Conservation (phyloP, 2,113 vertebrate species). For the Scartelaos histophorus region DNA sequence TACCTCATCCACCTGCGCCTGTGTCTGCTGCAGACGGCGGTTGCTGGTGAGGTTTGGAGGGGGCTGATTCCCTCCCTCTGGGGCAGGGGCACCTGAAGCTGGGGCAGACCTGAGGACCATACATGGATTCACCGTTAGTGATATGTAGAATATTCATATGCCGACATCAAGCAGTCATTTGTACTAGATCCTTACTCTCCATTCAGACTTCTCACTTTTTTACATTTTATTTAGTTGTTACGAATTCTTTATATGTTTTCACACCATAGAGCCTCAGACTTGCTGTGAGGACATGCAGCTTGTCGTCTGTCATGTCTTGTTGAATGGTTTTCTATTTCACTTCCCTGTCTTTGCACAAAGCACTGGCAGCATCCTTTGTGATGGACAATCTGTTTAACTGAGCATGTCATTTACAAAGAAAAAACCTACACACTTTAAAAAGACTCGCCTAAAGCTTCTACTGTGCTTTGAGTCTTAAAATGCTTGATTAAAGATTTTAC, state of each 20-base stretch:
- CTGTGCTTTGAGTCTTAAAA: not conserved
- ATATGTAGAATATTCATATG: not conserved
- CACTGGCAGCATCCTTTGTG: constrained; percentile 20
- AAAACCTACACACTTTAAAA: constrained; percentile 20
- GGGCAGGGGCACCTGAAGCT: constrained; percentile 76
- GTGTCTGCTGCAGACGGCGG: constrained; percentile 89
- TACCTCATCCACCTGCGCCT: constrained; percentile 91
- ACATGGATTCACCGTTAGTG: not conserved
- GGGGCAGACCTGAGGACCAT: constrained; percentile 82
- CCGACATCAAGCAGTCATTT: not conserved
- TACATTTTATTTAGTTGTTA: no score
- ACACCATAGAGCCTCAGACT: not conserved
- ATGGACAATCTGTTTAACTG: constrained; percentile 21
- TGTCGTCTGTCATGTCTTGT: constrained; percentile 16
- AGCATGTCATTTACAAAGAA: constrained; percentile 27
- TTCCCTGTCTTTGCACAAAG: constrained; percentile 2
- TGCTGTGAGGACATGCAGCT: constrained; percentile 2
- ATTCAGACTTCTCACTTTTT: not conserved
- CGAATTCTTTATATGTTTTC: not conserved
- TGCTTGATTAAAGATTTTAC: no score
- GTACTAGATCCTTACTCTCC: not conserved
- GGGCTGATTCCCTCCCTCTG: constrained; percentile 76
- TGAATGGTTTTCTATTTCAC: constrained; percentile 11
- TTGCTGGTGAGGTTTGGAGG: constrained; percentile 86
- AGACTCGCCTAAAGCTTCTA: not conserved